Evolutionary conservation across 2,113 vertebrate genomes (phyloP), one percentile per base, ranked within the genome.

Genomic region (Oryzias curvinotus): DNA sequence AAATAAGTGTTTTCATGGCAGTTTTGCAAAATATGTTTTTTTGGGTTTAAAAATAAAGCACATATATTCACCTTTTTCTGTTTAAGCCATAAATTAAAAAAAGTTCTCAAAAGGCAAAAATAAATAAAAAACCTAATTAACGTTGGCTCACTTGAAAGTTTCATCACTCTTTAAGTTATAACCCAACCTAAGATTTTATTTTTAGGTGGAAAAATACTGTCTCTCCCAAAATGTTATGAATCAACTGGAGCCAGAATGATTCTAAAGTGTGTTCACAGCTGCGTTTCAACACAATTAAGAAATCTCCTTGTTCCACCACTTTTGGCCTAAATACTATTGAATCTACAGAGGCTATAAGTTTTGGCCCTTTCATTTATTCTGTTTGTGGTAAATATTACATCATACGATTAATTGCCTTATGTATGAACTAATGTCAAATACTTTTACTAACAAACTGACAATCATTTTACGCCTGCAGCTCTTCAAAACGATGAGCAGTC

Each of bases 201-300:
- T 51, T 70, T 71, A 62, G 67, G 75, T 68, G 62, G 57, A 68
- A 66, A 68, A 78, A 66, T 45, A 59, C 52, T 55, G 54, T 67
- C 63, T 26, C 3, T 43, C 49, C 51, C 18, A 45, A 45, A 61
- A 73, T 51, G 21, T 68, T 78, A 10, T 2, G 28, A 41, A 44
- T 36, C 30, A 64, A 51, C 36, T 18, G 15, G 46, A 60, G 65
- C 71, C 73, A 73, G 52, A 68, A 57, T 53, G 0, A 68, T 49
- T 13, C 66, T 19, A 8, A 48, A 55, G 16, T 15, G 19, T 61
- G 4, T 44, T 75, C 42, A 62, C 42, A 57, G 45, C 56, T 56
- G 28, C 46, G n/a, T 74, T 57, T 71, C 42, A 36, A 7, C 43
- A 46, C 41, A 41, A 50, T 68, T 59, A 62, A 48, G 36, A 47